phyloP scores from a whole-genome alignment of 1,140 invertebrate genomes.

The Zaprionus capensis region DNA sequence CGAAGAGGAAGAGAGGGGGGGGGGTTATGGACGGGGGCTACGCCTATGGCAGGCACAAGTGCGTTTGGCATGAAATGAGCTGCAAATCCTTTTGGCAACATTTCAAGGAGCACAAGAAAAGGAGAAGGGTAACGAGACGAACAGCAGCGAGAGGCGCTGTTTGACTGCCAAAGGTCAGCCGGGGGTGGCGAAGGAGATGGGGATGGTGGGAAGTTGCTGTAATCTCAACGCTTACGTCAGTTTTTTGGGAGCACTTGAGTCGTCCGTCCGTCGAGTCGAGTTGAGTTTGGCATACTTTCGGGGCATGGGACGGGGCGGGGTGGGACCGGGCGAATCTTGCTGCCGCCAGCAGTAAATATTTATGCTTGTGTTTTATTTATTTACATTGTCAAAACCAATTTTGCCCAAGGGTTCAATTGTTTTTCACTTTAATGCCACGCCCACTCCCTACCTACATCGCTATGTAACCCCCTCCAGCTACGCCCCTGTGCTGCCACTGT shows the following conservation, averaged over 20 bases:
- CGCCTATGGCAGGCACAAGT: slow-evolving; percentile 39
- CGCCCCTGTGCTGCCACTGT: slow-evolving; percentile 17
- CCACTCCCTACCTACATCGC: not conserved
- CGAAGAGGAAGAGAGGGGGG: not conserved
- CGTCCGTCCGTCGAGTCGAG: not conserved
- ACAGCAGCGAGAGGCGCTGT: not conserved
- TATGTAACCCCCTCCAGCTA: not conserved
- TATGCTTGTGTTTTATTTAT: slow-evolving; percentile 83
- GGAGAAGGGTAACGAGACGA: not conserved
- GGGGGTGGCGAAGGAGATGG: not conserved
- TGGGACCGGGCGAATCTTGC: slow-evolving; percentile 1
- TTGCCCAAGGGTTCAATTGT: slow-evolving; percentile 82
- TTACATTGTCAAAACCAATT: slow-evolving; percentile 83
- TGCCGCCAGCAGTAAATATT: slow-evolving; percentile 79
- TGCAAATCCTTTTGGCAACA: slow-evolving; percentile 81
- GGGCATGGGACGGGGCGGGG: not conserved
- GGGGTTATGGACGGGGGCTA: not conserved
- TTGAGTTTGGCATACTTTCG: slow-evolving; percentile 24
- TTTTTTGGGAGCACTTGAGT: slow-evolving; percentile 30
- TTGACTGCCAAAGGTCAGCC: slow-evolving; percentile 42
- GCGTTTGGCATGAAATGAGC: slow-evolving; percentile 75
- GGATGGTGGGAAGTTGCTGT: slow-evolving; percentile 49
- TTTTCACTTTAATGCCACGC: slow-evolving; percentile 77
- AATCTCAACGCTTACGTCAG: slow-evolving; percentile 73
- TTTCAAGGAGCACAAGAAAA: slow-evolving; percentile 13